Conservation (phyloP, 1,140 invertebrate species). For the Bactericera cockerelli region DNA sequence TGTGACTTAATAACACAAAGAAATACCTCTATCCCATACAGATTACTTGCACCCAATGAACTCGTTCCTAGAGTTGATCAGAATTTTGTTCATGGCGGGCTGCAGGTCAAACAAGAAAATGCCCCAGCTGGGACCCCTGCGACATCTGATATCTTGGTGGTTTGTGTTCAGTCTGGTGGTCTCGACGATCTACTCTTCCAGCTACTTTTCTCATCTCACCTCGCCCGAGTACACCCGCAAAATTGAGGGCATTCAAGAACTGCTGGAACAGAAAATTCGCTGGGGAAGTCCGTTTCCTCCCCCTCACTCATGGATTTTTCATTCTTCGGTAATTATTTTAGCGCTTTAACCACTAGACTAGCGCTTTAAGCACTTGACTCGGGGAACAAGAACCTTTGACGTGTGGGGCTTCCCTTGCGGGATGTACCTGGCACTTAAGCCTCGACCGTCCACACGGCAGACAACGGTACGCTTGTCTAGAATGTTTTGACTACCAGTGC, state of each 20-base stretch:
- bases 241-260: neutral
- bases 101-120: neutral
- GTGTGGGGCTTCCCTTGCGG: no score
- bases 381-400: no score
- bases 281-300: neutral
- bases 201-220: neutral
- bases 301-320: neutral
- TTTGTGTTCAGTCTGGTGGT: constrained; percentile 2
- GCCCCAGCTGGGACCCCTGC: neutral
- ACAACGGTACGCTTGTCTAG: no score
- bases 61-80: neutral
- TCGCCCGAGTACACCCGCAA: neutral
- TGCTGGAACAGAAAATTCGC: neutral
- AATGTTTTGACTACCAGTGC: no score
- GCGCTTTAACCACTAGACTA: no score
- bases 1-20: no score
- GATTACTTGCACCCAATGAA: neutral
- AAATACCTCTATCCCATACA: neutral
- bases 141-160: constrained; percentile 4
- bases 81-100: neutral
- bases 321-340: neutral
- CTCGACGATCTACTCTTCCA: neutral
- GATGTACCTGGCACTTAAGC: no score
- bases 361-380: no score
- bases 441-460: no score